Percentiles rank a stretch among this genome's conserved stretches.
Evolutionary conservation across 2,797 vertebrate genomes (phyloP).

Genomic region (Peromyscus nudipes): DNA sequence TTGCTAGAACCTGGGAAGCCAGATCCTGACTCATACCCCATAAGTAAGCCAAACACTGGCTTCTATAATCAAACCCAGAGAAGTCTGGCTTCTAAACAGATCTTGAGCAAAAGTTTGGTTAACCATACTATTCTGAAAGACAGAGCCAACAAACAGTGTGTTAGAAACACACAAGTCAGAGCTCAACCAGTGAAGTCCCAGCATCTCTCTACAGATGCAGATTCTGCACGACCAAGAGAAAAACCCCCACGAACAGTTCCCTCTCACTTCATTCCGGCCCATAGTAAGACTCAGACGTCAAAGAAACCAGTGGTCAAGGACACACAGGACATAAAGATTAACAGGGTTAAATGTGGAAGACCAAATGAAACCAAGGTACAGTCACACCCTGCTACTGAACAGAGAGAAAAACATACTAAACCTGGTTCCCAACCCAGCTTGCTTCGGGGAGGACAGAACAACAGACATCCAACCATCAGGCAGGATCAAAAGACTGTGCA

Average conservation of each 20-base stretch:
- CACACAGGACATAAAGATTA: conserved; percentile 8
- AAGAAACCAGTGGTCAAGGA: conserved; percentile 41
- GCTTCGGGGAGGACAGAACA: not conserved
- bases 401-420: not conserved
- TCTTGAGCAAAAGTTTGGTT: not conserved
- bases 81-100: conserved; percentile 37
- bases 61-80: conserved; percentile 36
- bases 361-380: conserved; percentile 5
- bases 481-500: not conserved
- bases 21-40: not conserved
- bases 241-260: not conserved
- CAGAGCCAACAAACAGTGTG: not conserved
- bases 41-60: conserved; percentile 3
- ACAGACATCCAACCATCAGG: not conserved
- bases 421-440: accelerated
- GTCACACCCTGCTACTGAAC: not conserved
- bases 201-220: not conserved
- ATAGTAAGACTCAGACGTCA: not conserved
- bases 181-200: conserved; percentile 45
- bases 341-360: not conserved
- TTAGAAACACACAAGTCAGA: not conserved
- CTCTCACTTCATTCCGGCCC: not conserved
- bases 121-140: not conserved
- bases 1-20: not conserved
- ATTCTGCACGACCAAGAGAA: conserved; percentile 29